These are phyloP conservation scores for Stratiomys singularior DNA, from an alignment of 2,888 invertebrate genomes.

Conservation along the genomic window DNA sequence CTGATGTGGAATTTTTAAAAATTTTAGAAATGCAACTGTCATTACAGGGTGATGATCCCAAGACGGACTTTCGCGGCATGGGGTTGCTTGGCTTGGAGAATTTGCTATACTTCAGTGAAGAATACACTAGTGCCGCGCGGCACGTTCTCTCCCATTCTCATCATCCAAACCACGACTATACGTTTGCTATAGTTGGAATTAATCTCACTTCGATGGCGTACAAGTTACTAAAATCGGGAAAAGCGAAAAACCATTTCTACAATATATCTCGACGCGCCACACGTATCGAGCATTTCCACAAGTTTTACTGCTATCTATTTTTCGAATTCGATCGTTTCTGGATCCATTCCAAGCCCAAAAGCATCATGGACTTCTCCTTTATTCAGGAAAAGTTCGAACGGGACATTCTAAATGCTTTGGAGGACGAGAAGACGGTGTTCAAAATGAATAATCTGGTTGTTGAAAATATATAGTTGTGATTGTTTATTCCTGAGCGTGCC, in stretches of 20 bases:
- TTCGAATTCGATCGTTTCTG: conserved; percentile 95
- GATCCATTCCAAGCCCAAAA: conserved; percentile 89
- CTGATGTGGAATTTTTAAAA: background rate
- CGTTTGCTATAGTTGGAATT: conserved; percentile 92
- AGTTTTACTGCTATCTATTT: conserved; percentile 92
- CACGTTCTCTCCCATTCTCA: conserved; percentile 88
- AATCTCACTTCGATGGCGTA: conserved; percentile 94
- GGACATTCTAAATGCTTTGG: conserved; percentile 74
- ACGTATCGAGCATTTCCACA: conserved; percentile 83
- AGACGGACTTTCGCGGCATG: conserved; percentile 99
- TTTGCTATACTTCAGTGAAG: conserved; percentile 84
- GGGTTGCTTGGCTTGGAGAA: conserved; percentile 94
- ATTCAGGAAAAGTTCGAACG: conserved; percentile 88
- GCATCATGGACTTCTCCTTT: conserved; percentile 95
- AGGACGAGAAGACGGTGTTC: conserved; percentile 77
- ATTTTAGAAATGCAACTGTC: conserved; percentile 33
- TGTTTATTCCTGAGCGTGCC: background rate
- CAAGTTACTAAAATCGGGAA: conserved; percentile 80
- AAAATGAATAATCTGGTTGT: conserved; percentile 79
- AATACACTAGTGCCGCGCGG: conserved; percentile 81
- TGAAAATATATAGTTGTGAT: conserved; percentile 71
- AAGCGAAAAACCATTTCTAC: conserved; percentile 91
- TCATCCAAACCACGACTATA: conserved; percentile 90
- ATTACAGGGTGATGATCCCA: conserved; percentile 91
- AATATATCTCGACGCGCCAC: conserved; percentile 78